Evolutionary conservation across 2,888 invertebrate species (phyloP).

Genomic region (Epistrophe eligans): DNA sequence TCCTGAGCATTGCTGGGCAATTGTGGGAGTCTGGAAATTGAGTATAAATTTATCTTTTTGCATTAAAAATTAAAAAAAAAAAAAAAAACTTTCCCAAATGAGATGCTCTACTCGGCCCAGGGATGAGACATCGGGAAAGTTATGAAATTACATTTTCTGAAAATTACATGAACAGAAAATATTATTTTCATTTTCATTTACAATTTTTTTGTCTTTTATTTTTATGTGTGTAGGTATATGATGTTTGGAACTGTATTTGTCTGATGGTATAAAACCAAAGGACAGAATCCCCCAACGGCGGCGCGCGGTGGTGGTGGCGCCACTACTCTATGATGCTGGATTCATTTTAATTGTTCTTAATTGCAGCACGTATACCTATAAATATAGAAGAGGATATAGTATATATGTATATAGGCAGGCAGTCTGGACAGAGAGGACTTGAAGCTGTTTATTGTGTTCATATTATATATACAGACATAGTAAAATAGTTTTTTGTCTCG

Average conservation of each 20-base stretch:
- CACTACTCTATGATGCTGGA: constrained; percentile 53
- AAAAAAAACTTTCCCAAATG: constrained; percentile 7
- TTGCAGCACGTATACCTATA: constrained; percentile 59
- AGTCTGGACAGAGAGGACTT: not conserved
- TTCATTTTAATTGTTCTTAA: constrained; percentile 73
- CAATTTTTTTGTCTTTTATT: not conserved
- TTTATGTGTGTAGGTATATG: not conserved
- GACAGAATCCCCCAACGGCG: not conserved
- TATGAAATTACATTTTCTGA: constrained; percentile 47
- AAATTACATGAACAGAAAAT: constrained; percentile 48
- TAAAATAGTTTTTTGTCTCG: constrained; percentile 64
- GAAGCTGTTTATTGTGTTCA: constrained; percentile 59
- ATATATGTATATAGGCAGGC: not conserved
- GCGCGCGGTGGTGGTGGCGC: constrained; percentile 38
- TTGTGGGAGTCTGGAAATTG: constrained; percentile 26
- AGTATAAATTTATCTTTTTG: constrained; percentile 43
- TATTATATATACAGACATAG: constrained; percentile 10
- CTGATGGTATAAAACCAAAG: constrained; percentile 9
- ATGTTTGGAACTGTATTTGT: constrained; percentile 3
- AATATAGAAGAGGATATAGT: not conserved
- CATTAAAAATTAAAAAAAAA: constrained; percentile 23
- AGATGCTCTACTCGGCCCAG: not conserved
- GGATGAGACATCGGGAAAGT: constrained; percentile 29
- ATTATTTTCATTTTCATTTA: constrained; percentile 31
- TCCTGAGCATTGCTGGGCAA: constrained; percentile 2